A percentile compares a stretch with the other conserved stretches of the same genome.
Evolutionary conservation across 2,113 vertebrate genomes (phyloP).

Genomic region (Ageneiosus marmoratus): DNA sequence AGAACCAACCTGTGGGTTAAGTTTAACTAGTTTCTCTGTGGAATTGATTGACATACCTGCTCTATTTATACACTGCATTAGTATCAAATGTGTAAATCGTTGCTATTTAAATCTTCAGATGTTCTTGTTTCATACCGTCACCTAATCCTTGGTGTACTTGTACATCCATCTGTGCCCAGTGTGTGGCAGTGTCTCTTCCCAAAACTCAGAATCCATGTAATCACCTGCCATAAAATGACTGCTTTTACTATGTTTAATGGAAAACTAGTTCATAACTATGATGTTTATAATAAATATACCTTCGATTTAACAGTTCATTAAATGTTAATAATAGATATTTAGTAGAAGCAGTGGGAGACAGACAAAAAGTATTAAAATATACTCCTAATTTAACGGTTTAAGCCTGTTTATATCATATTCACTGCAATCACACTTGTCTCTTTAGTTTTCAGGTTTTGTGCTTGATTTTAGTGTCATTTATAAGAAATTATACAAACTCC

Average conservation of each 20-base stretch:
- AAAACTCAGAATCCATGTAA: not conserved
- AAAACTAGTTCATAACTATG: not conserved
- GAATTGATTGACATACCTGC: not conserved
- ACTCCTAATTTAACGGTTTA: not conserved
- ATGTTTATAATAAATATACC: not conserved
- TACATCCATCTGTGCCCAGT: conserved; percentile 5
- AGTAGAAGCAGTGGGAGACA: not conserved
- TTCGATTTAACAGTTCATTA: not conserved
- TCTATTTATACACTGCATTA: not conserved
- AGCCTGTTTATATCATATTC: not conserved
- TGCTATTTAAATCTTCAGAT: not conserved
- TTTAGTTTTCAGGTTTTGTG: not conserved
- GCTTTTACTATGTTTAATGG: not conserved
- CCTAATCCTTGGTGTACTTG: not conserved
- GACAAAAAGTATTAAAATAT: not conserved
- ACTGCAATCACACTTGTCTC: not conserved
- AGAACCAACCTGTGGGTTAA: not conserved
- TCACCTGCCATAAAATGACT: not conserved
- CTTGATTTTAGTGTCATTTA: not conserved
- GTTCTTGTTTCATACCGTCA: conserved; percentile 1
- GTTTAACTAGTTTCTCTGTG: not conserved
- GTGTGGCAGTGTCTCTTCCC: conserved; percentile 31
- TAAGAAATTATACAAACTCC: not conserved
- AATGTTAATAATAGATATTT: not conserved
- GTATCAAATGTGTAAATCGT: not conserved